These are phyloP conservation scores for Nematolebias whitei DNA, from an alignment of 2,113 vertebrate genomes.

Conservation along the genomic window DNA sequence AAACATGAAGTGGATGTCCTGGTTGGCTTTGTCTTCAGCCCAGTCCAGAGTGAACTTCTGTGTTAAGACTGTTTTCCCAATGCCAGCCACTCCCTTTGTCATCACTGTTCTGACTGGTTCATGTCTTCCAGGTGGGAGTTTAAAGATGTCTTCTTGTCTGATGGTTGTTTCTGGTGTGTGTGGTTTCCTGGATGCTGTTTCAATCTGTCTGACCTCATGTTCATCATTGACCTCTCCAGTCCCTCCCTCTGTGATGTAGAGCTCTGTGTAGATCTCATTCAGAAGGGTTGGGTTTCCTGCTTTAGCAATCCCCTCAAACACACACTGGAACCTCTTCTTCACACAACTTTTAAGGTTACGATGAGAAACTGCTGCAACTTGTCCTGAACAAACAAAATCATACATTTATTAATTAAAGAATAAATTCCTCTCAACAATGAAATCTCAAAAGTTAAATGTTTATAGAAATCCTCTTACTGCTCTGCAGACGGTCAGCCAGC, in stretches of 20 bases:
- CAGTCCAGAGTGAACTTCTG: slow-evolving; percentile 32
- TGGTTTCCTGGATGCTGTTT: slow-evolving; percentile 34
- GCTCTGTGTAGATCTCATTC: slow-evolving; percentile 55
- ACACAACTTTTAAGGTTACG: neutral
- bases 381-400: neutral
- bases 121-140: slow-evolving; percentile 12
- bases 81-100: slow-evolving; percentile 28
- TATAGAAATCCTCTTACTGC: too few relatives aligned
- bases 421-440: too few relatives aligned
- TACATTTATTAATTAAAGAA: too few relatives aligned
- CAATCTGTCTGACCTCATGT: slow-evolving; percentile 58
- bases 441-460: too few relatives aligned
- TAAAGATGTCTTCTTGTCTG: slow-evolving; percentile 24
- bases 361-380: neutral
- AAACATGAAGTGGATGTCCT: slow-evolving; percentile 21
- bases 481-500: too few relatives aligned
- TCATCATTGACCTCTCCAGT: slow-evolving; percentile 22
- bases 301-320: slow-evolving; percentile 18
- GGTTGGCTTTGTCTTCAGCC: slow-evolving; percentile 21
- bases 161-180: slow-evolving; percentile 14
- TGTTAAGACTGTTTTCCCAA: slow-evolving; percentile 23
- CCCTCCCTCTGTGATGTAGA: slow-evolving; percentile 56
- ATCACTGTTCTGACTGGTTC: slow-evolving; percentile 23
- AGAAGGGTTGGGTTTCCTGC: slow-evolving; percentile 23
- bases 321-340: slow-evolving; percentile 5